Percentiles rank a stretch among this genome's conserved stretches.
Conservation (phyloP, 2,888 invertebrate genomes). For the Rhagonycha fulva region DNA sequence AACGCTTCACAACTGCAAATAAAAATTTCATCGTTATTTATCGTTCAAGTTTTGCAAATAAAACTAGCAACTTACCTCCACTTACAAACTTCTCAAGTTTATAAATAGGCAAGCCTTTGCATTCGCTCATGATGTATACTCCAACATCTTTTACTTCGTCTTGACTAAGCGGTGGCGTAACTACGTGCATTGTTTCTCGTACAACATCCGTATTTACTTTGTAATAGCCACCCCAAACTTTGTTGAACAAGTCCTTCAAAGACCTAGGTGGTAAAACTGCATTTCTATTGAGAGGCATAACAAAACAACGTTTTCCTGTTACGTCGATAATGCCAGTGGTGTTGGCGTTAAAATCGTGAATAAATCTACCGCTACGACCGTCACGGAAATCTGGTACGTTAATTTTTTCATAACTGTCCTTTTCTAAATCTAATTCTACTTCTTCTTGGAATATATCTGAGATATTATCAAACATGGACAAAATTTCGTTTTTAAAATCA, state of each 20-base stretch:
- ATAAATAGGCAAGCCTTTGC: constrained; percentile 73
- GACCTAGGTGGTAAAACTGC: constrained; percentile 79
- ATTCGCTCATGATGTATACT: constrained; percentile 71
- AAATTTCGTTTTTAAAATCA: constrained; percentile 4
- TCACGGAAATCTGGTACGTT: constrained; percentile 83
- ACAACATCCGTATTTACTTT: constrained; percentile 81
- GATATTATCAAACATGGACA: constrained; percentile 38
- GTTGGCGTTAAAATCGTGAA: constrained; percentile 88
- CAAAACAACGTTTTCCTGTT: constrained; percentile 74
- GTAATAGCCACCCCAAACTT: constrained; percentile 80
- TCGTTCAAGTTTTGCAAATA: background rate
- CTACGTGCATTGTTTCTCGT: constrained; percentile 75
- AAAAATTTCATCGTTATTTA: background rate
- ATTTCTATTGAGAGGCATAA: constrained; percentile 84
- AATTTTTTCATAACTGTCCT: constrained; percentile 80
- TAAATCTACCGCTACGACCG: constrained; percentile 81
- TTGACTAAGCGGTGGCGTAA: constrained; percentile 66
- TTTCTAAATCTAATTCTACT: constrained; percentile 76
- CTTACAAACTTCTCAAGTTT: constrained; percentile 69
- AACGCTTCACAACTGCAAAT: constrained; percentile 50
- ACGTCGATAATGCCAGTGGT: constrained; percentile 61
- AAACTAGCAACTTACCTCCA: constrained; percentile 60
- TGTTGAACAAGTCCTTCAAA: constrained; percentile 76
- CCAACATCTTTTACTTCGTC: constrained; percentile 66
- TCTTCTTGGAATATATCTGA: constrained; percentile 72